Percentiles rank a stretch among this genome's conserved stretches.
These are phyloP conservation scores for Okapia johnstoni DNA, from an alignment of 2,113 vertebrate species.

Conservation along the genomic window DNA sequence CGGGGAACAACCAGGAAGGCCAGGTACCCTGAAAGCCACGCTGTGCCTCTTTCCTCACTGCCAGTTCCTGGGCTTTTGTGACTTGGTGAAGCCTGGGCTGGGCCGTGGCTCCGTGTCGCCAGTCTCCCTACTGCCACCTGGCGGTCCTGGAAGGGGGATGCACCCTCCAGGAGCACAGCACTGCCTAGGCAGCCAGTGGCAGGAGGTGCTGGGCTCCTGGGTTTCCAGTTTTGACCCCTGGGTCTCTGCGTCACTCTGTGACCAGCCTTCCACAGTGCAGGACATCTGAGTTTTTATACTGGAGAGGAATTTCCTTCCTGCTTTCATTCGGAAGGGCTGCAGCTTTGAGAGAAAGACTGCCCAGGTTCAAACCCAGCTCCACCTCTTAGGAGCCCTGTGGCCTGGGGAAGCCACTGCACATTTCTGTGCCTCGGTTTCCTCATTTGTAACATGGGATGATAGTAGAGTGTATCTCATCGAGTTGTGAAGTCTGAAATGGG, in stretches of 20 bases:
- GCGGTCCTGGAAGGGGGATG: neutral
- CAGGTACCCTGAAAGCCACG: neutral
- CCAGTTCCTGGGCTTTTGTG: slow-evolving; percentile 46
- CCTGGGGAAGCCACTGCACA: too few species aligned
- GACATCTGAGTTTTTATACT: neutral
- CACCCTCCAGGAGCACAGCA: neutral
- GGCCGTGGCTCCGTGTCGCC: neutral
- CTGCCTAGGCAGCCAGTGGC: neutral
- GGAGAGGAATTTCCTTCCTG: neutral
- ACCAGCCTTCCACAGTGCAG: neutral
- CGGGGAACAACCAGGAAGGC: neutral
- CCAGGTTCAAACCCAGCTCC: neutral
- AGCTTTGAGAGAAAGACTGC: neutral
- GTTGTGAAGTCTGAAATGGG: neutral
- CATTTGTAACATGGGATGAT: neutral
- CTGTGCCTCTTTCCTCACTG: neutral
- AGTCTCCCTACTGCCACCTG: slow-evolving; percentile 55
- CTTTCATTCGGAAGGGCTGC: neutral
- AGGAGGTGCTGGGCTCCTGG: neutral
- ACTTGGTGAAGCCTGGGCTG: neutral
- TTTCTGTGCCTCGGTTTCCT: neutral
- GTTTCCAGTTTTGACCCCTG: neutral
- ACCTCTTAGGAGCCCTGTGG: neutral
- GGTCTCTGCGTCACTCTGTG: too few species aligned
- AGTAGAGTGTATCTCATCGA: neutral